Evolutionary conservation across 2,888 invertebrate genomes (phyloP), one percentile per base, ranked within the genome.

Genomic region (Chorisops tibialis): DNA sequence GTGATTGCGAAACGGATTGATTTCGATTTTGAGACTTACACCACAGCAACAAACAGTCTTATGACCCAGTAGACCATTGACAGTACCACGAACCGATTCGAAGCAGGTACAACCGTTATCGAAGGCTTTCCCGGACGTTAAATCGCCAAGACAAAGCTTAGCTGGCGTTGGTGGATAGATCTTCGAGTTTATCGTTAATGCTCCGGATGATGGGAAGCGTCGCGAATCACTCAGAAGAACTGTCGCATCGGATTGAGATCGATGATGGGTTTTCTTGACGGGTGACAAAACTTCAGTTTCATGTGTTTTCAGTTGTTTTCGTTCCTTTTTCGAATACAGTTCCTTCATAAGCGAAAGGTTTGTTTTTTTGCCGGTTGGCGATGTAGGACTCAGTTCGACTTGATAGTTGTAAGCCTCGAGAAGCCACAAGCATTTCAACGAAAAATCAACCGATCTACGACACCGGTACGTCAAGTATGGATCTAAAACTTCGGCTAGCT

Each of bases 31-130:
- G 24, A 24, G 3, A 77, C 83, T 82, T 77, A 87, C 87, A 72
- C 85, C 84, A 76, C 91, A 93, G 69, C 84, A 82, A 76, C 92
- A 93, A 69, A 88, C 84, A 69, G 88, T 88, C 74, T 85, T 84
- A 74, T 85, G 84, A 60, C 91, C 91, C 66, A 87, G 83, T 68
- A 91, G 81, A 74, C 89, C 88, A 72, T 89, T 91, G 63, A 88
- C 86, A 67, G 87, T 85, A 63, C 88, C 88, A 74, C 87, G 85
- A 35, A 93, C 91, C 71, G 91, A 91, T 74, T 89, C 87, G 71
- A 93, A 93, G 76, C 95, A 95, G 67, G 87, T 85, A 81, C 98
- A 99, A 66, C 96, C 96, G 77, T 89, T 96, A 80, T 98, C 96
- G 78, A 97, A 98, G 24, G 96, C 97, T 71, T 92, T 86, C 41